Base-by-base conservation (phyloP, 2,797 vertebrate genomes). In the Chelonia mydas region DNA sequence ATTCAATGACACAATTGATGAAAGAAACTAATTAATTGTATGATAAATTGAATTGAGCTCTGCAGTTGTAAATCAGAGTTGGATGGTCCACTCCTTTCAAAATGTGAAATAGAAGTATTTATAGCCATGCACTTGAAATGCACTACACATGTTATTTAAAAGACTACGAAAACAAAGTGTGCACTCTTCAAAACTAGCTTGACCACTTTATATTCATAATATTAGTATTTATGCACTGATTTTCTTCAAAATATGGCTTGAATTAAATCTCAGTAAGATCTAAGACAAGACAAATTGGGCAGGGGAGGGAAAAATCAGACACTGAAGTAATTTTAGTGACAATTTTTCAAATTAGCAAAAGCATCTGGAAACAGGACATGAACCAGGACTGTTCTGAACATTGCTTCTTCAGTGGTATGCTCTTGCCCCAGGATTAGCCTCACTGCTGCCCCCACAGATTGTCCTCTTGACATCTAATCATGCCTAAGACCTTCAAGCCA, bases 181-280 rank as follows among this genome's bases (percentile, higher is more conserved):
- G 92, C 41, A 74, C 91, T 96, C 90, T 91, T 97, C 93, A 94
- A 86, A 97, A 96, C 31, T 68, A 95, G 92, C 80, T 89, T 91
- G 87, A 93, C 94, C 93, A 84, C 82, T 92, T 89, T 86, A 84
- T 28, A 94, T 41, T 84, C 65, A 0, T 41, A 87, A 93, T 37
- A 91, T 93, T 86, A 72, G 37, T 49, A 92, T 25, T 15, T 41
- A 78, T 23, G 37, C 61, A 94, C 15, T 31, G 88, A 94, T 92
- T 89, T 91, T 84, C 91, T 95, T 92, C 83, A 96, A 96, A 96
- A 94, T 95, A 97, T 86, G 95, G 89, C 61, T 95, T 91, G 59
- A 90, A 93, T 95, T 91, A 5, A 2, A 84, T 50, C 57, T 89
- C 77, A 76, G 88, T 90, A 90, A 59, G 33, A 49, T 82, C 90